Base-by-base conservation (phyloP, 2,888 invertebrate species). In the Junonia oenone region DNA sequence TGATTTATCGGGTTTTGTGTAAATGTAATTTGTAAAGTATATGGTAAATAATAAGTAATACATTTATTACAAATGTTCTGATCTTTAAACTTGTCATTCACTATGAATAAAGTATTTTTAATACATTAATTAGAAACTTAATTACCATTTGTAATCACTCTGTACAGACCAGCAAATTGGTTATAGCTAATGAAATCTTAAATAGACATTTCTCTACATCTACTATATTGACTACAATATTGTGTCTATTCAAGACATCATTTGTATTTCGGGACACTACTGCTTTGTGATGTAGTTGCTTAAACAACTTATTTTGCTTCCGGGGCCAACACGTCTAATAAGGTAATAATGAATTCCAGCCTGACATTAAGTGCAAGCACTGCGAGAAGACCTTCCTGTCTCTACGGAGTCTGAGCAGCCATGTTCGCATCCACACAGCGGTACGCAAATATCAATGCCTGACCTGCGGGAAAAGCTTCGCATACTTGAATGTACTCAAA, bases 401-500 rank as follows among this genome's bases (percentile, higher is more conserved):
- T 0, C 85, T 92, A 35, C 92, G 92, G 65, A 90, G 92, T 64
- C 78, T 93, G 14, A 91, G 91, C 61, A 93, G 92, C 64, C 93
- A 93, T 67, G 83, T 82, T 31, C 91, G 93, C 45, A 91, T 90
- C 0, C 93, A 93, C 69, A 91, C 90, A 0, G 93, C 93, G 11
- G 78, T 87, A 33, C 86, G 92, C 45, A 92, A 92, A 35, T 93
- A 93, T 73, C 88, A 92, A 59, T 93, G 93, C 64, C 83, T 89
- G 43, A 86, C 84, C 2, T 93, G 93, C 63, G 92, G 92, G 9
- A 93, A 93, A 79, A 91, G 91, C 68, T 93, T 93, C 69, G 93
- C 92, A 0, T 93, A 93, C 35, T 91, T 93, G 63, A 93, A 93
- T 65, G 93, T 93, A 67, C 75, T 95, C 46, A 92, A 92, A 68